Evolutionary conservation across 2,888 invertebrate genomes (phyloP).

Genomic region (Phortica okadai): DNA sequence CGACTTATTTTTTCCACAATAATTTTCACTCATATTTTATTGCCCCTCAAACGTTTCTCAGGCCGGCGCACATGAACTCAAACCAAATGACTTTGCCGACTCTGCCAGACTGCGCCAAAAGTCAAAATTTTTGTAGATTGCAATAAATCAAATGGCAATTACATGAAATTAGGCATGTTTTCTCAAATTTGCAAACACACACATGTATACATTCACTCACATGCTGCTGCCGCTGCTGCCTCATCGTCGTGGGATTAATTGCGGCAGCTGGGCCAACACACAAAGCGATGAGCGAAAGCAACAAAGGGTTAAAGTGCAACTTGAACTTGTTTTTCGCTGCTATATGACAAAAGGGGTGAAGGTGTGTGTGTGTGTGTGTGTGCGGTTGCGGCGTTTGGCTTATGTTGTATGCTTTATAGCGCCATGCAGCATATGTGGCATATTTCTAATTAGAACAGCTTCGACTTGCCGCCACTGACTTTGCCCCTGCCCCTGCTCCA

Average conservation of each 20-base stretch:
- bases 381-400: too few species aligned
- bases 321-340: constrained; percentile 60
- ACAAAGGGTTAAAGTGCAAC: constrained; percentile 67
- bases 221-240: not conserved
- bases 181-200: constrained; percentile 62
- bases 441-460: constrained; percentile 61
- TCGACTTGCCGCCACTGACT: not conserved
- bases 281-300: constrained; percentile 29
- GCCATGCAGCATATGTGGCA: constrained; percentile 61
- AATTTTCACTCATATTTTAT: too few species aligned
- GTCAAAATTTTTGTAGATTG: constrained; percentile 72
- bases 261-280: constrained; percentile 63
- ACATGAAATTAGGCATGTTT: constrained; percentile 75
- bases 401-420: constrained; percentile 2
- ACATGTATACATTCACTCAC: constrained; percentile 7
- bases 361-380: not conserved
- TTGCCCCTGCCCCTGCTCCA: not conserved
- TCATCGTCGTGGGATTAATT: constrained; percentile 60
- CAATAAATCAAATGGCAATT: constrained; percentile 76
- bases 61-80: not conserved
- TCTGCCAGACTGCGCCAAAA: constrained; percentile 66
- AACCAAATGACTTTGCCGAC: constrained; percentile 49
- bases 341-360: not conserved
- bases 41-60: too few species aligned
- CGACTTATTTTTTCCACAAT: too few species aligned